phyloP scores from a whole-genome alignment of 2,797 vertebrate species.

The Falco naumanni region DNA sequence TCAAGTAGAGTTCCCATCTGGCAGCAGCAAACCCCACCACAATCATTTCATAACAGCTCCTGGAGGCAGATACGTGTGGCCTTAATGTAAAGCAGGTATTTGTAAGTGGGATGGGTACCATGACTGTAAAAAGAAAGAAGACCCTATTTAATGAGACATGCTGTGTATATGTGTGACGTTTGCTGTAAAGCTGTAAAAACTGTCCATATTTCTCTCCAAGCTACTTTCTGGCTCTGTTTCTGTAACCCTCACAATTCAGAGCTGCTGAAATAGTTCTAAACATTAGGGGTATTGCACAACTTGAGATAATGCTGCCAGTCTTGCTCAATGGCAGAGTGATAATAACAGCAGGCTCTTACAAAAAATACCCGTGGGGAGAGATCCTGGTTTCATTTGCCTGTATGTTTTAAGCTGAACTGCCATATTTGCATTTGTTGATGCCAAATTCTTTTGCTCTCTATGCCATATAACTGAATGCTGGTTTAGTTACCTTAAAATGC shows the following conservation, averaged over 20 bases:
- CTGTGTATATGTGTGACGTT: neutral
- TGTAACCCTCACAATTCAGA: fast-evolving
- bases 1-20: neutral
- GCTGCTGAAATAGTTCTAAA: conserved; percentile 3
- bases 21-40: neutral
- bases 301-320: neutral
- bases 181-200: neutral
- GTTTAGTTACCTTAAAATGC: neutral
- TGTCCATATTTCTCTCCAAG: neutral
- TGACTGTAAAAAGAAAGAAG: neutral
- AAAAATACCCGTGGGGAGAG: neutral
- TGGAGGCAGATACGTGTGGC: neutral
- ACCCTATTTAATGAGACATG: neutral
- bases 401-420: neutral
- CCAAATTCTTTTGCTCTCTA: neutral
- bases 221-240: neutral
- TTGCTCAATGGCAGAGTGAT: conserved; percentile 3
- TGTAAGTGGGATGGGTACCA: neutral
- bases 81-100: neutral
- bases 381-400: neutral
- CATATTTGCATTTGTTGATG: neutral
- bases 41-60: neutral
- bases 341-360: neutral
- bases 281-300: neutral
- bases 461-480: neutral